Evolutionary conservation across 2,888 invertebrate genomes (phyloP).

Genomic region (Ligdia adustata): DNA sequence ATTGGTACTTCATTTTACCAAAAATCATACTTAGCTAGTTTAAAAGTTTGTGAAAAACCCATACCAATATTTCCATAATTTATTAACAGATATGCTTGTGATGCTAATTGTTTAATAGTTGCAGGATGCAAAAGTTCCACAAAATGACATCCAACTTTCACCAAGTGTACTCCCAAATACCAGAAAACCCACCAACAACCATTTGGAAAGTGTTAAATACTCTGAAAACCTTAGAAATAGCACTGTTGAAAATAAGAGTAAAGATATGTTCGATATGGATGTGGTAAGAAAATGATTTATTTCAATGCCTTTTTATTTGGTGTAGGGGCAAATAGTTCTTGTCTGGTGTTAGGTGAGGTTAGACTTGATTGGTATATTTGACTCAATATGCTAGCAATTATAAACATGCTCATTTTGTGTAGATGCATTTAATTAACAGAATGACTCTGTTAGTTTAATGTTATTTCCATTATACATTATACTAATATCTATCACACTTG

Average conservation of each 20-base stretch:
- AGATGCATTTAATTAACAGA: too few species aligned
- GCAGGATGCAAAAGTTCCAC: conserved; percentile 25
- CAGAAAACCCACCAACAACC: conserved; percentile 26
- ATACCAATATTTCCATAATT: too few species aligned
- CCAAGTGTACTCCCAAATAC: conserved; percentile 32
- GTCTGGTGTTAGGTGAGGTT: too few species aligned
- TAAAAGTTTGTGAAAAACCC: not conserved
- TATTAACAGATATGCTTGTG: too few species aligned
- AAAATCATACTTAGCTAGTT: not conserved
- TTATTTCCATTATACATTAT: too few species aligned
- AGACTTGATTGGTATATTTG: too few species aligned
- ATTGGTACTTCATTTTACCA: not conserved
- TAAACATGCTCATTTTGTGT: too few species aligned
- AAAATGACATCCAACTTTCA: conserved; percentile 23
- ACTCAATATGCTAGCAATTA: too few species aligned
- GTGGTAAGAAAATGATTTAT: conserved; percentile 48
- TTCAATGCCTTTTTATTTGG: too few species aligned
- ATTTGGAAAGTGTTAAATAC: conserved; percentile 18
- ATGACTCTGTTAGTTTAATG: too few species aligned
- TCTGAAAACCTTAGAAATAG: conserved; percentile 14
- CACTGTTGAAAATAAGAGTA: conserved; percentile 39
- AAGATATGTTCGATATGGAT: conserved; percentile 58
- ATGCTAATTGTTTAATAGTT: conserved; percentile 15
- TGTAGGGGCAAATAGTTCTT: too few species aligned
- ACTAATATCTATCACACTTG: too few species aligned